A percentile compares a stretch with the other conserved stretches of the same genome.
Conservation (phyloP, 2,113 vertebrate genomes). For the Nanorana parkeri region DNA sequence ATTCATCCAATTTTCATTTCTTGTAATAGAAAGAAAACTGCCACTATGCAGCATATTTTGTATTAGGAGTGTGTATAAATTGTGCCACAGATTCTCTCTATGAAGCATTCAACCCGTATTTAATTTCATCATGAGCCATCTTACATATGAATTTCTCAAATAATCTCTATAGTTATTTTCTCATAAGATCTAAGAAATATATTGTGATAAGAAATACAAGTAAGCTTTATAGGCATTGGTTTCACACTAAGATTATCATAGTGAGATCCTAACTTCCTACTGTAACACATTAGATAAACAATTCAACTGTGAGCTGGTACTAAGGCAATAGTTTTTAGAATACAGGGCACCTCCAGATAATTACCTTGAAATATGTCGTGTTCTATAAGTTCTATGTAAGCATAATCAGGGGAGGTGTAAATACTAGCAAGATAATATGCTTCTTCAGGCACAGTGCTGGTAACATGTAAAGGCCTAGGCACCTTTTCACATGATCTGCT, state of each 20-base stretch:
- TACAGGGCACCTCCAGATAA: too few relatives aligned
- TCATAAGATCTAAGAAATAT: neutral
- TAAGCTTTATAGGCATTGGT: neutral
- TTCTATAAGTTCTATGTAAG: too few relatives aligned
- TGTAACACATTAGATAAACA: neutral
- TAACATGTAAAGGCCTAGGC: too few relatives aligned
- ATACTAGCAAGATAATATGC: too few relatives aligned
- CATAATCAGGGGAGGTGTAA: too few relatives aligned
- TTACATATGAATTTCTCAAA: neutral
- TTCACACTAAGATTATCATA: neutral
- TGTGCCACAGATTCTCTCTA: neutral
- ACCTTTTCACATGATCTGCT: too few relatives aligned
- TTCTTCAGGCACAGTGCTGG: too few relatives aligned
- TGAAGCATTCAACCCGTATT: neutral
- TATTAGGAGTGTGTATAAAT: neutral
- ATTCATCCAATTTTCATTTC: constrained; percentile 4
- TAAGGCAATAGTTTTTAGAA: too few relatives aligned
- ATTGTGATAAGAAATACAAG: constrained; percentile 24
- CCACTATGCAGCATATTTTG: neutral
- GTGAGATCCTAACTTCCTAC: neutral
- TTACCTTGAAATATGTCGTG: too few relatives aligned
- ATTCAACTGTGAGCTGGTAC: neutral
- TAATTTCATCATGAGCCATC: neutral
- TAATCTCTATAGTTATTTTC: constrained; percentile 22
- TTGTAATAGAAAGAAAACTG: constrained; percentile 3